Evolutionary conservation across 1,140 invertebrate genomes (phyloP).

Genomic region (Scaptomyza hsui): DNA sequence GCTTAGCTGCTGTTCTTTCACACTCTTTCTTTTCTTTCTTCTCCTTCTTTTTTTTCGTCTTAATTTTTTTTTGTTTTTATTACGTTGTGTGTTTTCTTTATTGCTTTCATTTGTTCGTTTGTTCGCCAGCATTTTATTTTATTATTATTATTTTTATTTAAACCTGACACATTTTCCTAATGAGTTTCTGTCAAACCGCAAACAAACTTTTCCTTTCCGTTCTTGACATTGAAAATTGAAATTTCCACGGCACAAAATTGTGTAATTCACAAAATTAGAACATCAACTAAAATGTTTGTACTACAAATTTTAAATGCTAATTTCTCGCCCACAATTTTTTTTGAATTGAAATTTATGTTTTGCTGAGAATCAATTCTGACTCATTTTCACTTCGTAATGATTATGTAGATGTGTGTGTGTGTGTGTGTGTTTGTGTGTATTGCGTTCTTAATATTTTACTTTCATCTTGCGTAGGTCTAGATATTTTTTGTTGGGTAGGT

Average conservation of each 20-base stretch:
- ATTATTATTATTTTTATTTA: constrained; percentile 48
- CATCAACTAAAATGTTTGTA: constrained; percentile 19
- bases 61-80: constrained; percentile 45
- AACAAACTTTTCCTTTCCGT: constrained; percentile 39
- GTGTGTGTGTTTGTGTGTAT: neutral
- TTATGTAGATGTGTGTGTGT: neutral
- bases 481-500: constrained; percentile 33
- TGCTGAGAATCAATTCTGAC: constrained; percentile 6
- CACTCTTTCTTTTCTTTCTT: constrained; percentile 18
- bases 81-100: constrained; percentile 36
- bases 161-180: constrained; percentile 49
- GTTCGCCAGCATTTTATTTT: constrained; percentile 6
- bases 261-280: constrained; percentile 54
- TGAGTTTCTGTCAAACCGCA: constrained; percentile 42
- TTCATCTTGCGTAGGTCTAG: constrained; percentile 33
- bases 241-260: constrained; percentile 31
- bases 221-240: constrained; percentile 64
- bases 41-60: constrained; percentile 21
- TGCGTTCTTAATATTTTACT: constrained; percentile 17
- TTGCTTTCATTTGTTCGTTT: constrained; percentile 39
- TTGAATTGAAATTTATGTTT: constrained; percentile 8
- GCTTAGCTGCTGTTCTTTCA: constrained; percentile 34
- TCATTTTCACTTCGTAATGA: constrained; percentile 26
- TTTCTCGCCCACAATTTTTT: constrained; percentile 32
- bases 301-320: constrained; percentile 27